Percentiles rank a stretch among this genome's conserved stretches.
Conservation (phyloP, 2,797 vertebrate species). For the Enteromius viviparus region DNA sequence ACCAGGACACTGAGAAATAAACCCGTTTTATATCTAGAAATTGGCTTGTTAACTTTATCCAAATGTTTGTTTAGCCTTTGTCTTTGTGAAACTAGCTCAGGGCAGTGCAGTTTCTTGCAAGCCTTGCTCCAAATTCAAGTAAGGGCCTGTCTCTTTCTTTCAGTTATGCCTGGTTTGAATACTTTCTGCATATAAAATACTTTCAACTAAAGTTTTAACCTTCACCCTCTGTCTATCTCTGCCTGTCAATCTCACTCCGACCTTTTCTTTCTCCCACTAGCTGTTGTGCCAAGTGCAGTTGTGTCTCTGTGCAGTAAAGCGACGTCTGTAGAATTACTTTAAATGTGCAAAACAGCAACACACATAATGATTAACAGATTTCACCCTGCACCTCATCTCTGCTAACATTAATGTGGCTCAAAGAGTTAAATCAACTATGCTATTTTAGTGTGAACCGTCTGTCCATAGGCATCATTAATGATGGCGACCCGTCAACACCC, state of each 20-base stretch:
- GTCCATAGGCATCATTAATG: background rate
- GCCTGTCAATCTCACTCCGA: background rate
- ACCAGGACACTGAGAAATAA: conserved; percentile 12
- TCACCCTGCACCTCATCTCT: background rate
- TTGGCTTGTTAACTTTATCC: background rate
- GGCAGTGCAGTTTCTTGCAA: background rate
- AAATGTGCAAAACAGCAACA: conserved; percentile 13
- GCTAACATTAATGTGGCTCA: conserved; percentile 20
- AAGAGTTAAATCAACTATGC: conserved; percentile 31
- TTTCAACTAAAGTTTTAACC: background rate
- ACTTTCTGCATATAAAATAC: conserved; percentile 8
- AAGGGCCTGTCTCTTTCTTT: conserved; percentile 7
- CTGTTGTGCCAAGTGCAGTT: background rate
- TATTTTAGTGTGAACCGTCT: background rate
- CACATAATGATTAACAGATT: background rate
- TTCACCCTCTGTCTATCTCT: background rate
- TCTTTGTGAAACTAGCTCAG: background rate
- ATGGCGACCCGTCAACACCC: conserved; percentile 3
- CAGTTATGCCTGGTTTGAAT: conserved; percentile 5
- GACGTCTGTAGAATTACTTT: background rate
- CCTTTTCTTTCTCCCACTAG: background rate
- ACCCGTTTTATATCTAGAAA: background rate
- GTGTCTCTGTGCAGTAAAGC: background rate
- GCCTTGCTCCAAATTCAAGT: conserved; percentile 25
- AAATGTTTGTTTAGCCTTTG: conserved; percentile 16